Base-by-base conservation (phyloP, 2,797 vertebrate species). In the Pampus argenteus region DNA sequence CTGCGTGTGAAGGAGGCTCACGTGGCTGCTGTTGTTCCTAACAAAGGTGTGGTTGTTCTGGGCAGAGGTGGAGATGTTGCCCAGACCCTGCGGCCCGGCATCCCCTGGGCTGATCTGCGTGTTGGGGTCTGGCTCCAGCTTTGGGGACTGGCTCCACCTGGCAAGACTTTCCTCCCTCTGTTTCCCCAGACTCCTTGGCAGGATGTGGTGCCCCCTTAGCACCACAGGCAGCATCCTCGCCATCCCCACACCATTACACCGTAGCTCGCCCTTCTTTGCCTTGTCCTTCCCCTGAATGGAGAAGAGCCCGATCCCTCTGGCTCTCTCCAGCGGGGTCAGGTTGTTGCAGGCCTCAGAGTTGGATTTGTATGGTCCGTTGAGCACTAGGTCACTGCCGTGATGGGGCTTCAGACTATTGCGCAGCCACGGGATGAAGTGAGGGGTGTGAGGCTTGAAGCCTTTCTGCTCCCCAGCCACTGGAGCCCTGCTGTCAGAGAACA, bases 401-500 rank as follows among this genome's bases (percentile, higher is more conserved):
- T 90, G 88, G 63, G 89, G 67, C 80, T 92, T 92, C 75, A 92
- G 83, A 66, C 90, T 92, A 57, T 89, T 92, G 66, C 90, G 90
- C 57, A 93, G 90, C 91, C 93, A 93, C 14, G 90, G 92, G 77
- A 86, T 86, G 88, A 89, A 92, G 80, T 86, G 83, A 60, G 88
- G 85, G 63, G 77, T 14, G 23, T 86, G 82, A 13, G 86, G 79
- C 86, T 91, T 92, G 82, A 92, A 88, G 81, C 79, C 74, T 60
- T 81, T 89, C 45, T 88, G 89, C 76, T 91, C 90, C 79, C 84
- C 82, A 6, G 88, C 77, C 26, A 67, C 71, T 40, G 85, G 75
- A 73, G 87, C 77, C 77, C 87, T 88, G 76, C 89, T 90, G 87
- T 94, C 91, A 58, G 93, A 91, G 83, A 94, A 92, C 94, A 94